phyloP scores from a whole-genome alignment of 2,113 vertebrate genomes.

The cattle (Bos taurus) region ARS-UCD2.0 NC_037332.1:78903501-78904000 shows the following conservation, averaged over 20 bases:
- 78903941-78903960: background rate
- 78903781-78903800: background rate
- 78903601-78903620: background rate
- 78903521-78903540: background rate
- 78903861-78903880: background rate
- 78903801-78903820: background rate
- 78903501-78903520: background rate
- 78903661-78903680: background rate
- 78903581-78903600: background rate
- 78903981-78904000: background rate
- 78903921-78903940: background rate
- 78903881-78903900: background rate
- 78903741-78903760: background rate
- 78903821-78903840: background rate
- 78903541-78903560: background rate
- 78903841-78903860: background rate
- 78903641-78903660: background rate
- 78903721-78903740: background rate
- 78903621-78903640: background rate
- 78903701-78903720: background rate
- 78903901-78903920: background rate
- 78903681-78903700: background rate
- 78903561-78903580: background rate
- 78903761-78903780: background rate
- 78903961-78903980: background rate